phyloP scores from a whole-genome alignment of 2,888 invertebrate genomes.

The Drosophila vallismaia region DNA sequence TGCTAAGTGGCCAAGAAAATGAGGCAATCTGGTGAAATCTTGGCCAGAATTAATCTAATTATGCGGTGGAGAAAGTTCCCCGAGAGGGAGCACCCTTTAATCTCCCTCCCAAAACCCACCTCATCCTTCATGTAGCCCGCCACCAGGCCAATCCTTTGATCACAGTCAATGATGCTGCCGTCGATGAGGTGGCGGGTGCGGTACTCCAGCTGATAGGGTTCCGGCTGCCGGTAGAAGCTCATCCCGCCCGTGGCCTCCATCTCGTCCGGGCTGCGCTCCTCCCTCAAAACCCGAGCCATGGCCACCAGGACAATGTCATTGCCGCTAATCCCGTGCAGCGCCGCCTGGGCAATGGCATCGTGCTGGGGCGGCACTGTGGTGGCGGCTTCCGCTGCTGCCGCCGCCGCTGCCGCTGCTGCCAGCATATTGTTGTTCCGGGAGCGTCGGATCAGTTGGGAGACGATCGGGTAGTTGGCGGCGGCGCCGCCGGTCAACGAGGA shows the following conservation, averaged over 20 bases:
- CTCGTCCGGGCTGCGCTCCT: constrained; percentile 70
- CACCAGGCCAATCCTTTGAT: constrained; percentile 94
- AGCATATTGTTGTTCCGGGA: constrained; percentile 81
- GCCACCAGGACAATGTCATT: constrained; percentile 89
- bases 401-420: constrained; percentile 68
- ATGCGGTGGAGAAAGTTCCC: background rate
- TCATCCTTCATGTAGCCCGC: constrained; percentile 96
- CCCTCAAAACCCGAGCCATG: constrained; percentile 89
- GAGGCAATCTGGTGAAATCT: background rate
- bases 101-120: constrained; percentile 86
- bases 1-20: constrained; percentile 3
- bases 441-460: constrained; percentile 84
- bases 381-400: constrained; percentile 35
- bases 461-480: constrained; percentile 84
- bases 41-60: background rate
- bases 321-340: constrained; percentile 85
- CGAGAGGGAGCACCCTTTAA: background rate
- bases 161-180: constrained; percentile 94
- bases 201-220: constrained; percentile 92
- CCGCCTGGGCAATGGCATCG: constrained; percentile 84
- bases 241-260: constrained; percentile 5
- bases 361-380: constrained; percentile 64
- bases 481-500: constrained; percentile 84
- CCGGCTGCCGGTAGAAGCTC: constrained; percentile 86
- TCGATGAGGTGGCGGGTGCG: constrained; percentile 94